Conservation (phyloP, 2,888 invertebrate genomes). For the Archips xylosteana region DNA sequence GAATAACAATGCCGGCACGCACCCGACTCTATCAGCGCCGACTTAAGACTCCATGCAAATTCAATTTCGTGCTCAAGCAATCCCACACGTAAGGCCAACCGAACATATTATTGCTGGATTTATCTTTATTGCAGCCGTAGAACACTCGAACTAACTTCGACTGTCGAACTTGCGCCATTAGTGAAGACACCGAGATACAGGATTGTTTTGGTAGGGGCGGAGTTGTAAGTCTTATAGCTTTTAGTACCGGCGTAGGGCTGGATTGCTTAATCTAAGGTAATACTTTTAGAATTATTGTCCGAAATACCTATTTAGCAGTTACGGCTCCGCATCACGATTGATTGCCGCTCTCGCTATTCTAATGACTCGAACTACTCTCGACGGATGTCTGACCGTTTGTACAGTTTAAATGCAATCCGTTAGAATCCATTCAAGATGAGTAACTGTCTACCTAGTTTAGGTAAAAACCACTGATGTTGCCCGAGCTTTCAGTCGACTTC, state of each 20-base stretch:
- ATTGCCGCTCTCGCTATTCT: constrained; percentile 8
- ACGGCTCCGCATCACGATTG: constrained; percentile 20
- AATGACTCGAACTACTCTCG: constrained; percentile 16
- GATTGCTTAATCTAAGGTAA: constrained; percentile 81
- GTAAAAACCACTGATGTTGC: constrained; percentile 41
- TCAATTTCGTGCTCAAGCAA: constrained; percentile 84
- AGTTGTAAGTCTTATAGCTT: constrained; percentile 86
- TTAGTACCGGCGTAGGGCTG: constrained; percentile 76
- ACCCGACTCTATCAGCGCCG: constrained; percentile 74
- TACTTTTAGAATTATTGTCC: constrained; percentile 60
- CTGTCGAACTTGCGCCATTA: constrained; percentile 85
- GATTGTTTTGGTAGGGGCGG: constrained; percentile 83
- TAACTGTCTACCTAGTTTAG: constrained; percentile 33
- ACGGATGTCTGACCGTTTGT: constrained; percentile 22
- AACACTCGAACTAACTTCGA: constrained; percentile 84
- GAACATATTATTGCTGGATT: constrained; percentile 85
- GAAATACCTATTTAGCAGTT: constrained; percentile 45
- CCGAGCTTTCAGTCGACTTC: constrained; percentile 36
- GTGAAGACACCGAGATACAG: constrained; percentile 84
- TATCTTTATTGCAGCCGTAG: constrained; percentile 85
- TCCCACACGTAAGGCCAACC: constrained; percentile 82
- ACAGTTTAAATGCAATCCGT: constrained; percentile 32
- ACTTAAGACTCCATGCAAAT: constrained; percentile 85
- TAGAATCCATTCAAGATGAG: constrained; percentile 32
- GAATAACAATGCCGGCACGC: constrained; percentile 67